Percentiles rank a stretch among this genome's conserved stretches.
These are phyloP conservation scores for Ptychoptera contaminata DNA, from an alignment of 2,888 invertebrate species.

Conservation along the genomic window DNA sequence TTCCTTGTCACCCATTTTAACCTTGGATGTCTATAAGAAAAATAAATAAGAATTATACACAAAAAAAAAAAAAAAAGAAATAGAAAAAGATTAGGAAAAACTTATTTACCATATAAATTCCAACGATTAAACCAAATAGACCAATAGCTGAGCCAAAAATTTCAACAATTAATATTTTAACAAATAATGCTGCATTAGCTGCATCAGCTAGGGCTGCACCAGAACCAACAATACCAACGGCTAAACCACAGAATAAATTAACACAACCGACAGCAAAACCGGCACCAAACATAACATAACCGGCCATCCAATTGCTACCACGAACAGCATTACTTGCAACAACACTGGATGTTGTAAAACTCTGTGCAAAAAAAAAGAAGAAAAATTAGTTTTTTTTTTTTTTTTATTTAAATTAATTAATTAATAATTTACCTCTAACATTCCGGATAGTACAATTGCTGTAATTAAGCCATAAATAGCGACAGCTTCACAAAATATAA, in stretches of 20 bases:
- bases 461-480: slow-evolving; percentile 99
- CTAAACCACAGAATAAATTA: slow-evolving; percentile 80
- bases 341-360: slow-evolving; percentile 33
- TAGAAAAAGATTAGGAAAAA: slow-evolving; percentile 22
- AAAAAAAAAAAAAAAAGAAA: background rate
- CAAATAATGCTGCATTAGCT: slow-evolving; percentile 89
- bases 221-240: slow-evolving; percentile 97
- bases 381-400: too few relatives aligned
- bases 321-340: slow-evolving; percentile 29
- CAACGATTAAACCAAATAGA: slow-evolving; percentile 95
- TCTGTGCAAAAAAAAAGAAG: slow-evolving; percentile 17
- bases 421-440: slow-evolving; percentile 30
- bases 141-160: slow-evolving; percentile 99
- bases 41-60: too few relatives aligned
- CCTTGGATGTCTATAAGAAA: slow-evolving; percentile 54
- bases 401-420: background rate
- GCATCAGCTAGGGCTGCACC: slow-evolving; percentile 97
- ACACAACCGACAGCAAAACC: slow-evolving; percentile 90
- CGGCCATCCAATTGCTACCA: slow-evolving; percentile 62
- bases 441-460: slow-evolving; percentile 88
- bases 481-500: slow-evolving; percentile 99
- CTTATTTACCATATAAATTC: slow-evolving; percentile 60
- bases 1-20: slow-evolving; percentile 56
- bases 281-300: slow-evolving; percentile 92
- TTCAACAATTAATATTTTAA: slow-evolving; percentile 96